Evolutionary conservation across 2,888 invertebrate genomes (phyloP), one percentile per base, ranked within the genome.

Genomic region (Patella caerulea): DNA sequence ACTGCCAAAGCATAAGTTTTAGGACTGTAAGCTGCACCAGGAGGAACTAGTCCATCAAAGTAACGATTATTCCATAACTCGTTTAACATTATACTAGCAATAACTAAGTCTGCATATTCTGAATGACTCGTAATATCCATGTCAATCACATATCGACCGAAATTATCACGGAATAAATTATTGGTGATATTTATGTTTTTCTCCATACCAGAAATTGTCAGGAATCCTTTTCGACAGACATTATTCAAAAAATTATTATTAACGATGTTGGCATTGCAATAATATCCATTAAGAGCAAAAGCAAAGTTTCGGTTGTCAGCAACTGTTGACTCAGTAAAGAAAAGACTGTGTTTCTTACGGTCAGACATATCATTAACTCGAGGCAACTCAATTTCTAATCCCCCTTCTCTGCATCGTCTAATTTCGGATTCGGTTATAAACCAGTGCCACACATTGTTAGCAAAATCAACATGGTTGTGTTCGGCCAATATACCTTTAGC

Each of bases 381-480:
- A 0, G 99, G 99, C 59, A 99, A 92, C 15, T 95, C 94, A 5
- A 99, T 94, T 87, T 96, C 95, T 83, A 99, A 95, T 1, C 99
- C 99, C 15, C 97, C 97, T 52, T 94, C 94, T 79, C 93, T 93
- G 88, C 98, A 99, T 83, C 96, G 94, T 89, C 96, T 96, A 81
- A 99, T 94, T 0, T 95, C 94, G 79, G 96, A 96, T 87, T 97
- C 96, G 90, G 96, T 95, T 73, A 98, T 92, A 52, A 96, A 94
- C 94, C 99, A 99, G 90, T 98, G 97, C 93, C 98, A 99, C 1
- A 99, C 93, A 92, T 99, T 99, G 89, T 99, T 99, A 0, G 98
- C 98, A 82, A 97, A 96, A 84, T 98, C 94, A 86, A 99, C 94
- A 92, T 99, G 93, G 71, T 97, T 97, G 86, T 96, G 95, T 86